Evolutionary conservation across 2,797 vertebrate genomes (phyloP), one percentile per base, ranked within the genome.

Genomic region (Allobates femoralis): DNA sequence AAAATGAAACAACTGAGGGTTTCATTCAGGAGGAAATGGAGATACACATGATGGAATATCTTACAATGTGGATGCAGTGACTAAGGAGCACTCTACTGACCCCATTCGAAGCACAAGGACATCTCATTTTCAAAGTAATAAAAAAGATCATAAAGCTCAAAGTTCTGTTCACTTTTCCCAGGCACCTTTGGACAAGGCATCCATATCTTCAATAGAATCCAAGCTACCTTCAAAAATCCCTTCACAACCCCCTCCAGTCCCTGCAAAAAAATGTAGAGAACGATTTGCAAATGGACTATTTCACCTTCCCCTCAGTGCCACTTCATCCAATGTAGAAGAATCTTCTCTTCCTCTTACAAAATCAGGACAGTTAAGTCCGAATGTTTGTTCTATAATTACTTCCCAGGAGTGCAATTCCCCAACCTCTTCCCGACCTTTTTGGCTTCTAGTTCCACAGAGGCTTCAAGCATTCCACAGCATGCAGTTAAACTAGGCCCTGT

Each of bases 211-310:
- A 86, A 92, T 91, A 21, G 93, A 96, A 79, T 87, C 92, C 83
- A 94, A 94, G 92, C 94, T 92, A 34, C 96, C 96, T 83, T 91
- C 95, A 77, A 98, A 96, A 94, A 96, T 96, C 89, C 94, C 96
- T n/a, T 94, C 96, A 1, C 96, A 98, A 80, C 98, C 98, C 0
- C 98, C 98, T 19, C 98, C 98, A 0, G 98, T 99, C 58, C 98
- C 98, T 23, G 96, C 95, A 86, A 99, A 99, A 93, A 99, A 98
- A 94, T 96, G 95, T 87, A 96, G 93, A 91, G 97, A 98, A 89
- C 96, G 97, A 84, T 94, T 99, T 41, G 93, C 95, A 69, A 99
- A 99, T 18, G 98, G 98, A 60, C 92, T 97, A 3, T 94, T 94
- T 85, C 94, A 95, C 91, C 90, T 92, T 1, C 90, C 96, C 2